Evolutionary conservation across 2,888 invertebrate species (phyloP), one percentile per base, ranked within the genome.

Genomic region (Muschampia staudingeri): DNA sequence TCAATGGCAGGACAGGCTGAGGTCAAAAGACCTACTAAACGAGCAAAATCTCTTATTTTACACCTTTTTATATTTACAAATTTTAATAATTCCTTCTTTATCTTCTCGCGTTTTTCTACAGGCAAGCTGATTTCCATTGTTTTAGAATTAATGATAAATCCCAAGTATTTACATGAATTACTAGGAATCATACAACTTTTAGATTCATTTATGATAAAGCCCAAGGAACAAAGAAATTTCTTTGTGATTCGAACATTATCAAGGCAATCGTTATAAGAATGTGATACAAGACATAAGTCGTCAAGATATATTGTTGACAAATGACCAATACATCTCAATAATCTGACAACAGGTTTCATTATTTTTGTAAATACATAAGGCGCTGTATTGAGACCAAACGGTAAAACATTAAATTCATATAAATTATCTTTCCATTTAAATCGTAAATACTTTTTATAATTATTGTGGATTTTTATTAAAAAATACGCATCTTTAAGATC

Each of bases 401-500:
- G 84, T 52, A 84, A 40, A n/a, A 48, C 76, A 69, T 81, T 81
- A 78, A 84, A 84, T 70, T 82, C 81, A 42, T 71, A 84, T 48
- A 70, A 56, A n/a, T 71, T 12, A 14, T 16, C 34, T 34, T 70
- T 16, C 42, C 37, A 79, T 40, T 71, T 19, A 40, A 83, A 81
- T 6, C 80, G 40, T 65, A 81, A 76, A 44, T 72, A 79, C 52
- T 67, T 83, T 40, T 70, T 44, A 19, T 56, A 52, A 34, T 12
- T 48, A 48, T 72, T 16, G 37, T 69, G 40, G 4, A 85, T 52
- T 12, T 65, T 40, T 12, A 85, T 34, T 77, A 78, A 80, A 78
- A 83, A 82, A 70, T 83, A 83, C 56, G 82, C 78, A 11, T 83
- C 82, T 48, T 82, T 83, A 30, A 83, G 56, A 19, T 83, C 83